Conservation (phyloP, 2,113 vertebrate genomes). For the Tringa solitaria region DNA sequence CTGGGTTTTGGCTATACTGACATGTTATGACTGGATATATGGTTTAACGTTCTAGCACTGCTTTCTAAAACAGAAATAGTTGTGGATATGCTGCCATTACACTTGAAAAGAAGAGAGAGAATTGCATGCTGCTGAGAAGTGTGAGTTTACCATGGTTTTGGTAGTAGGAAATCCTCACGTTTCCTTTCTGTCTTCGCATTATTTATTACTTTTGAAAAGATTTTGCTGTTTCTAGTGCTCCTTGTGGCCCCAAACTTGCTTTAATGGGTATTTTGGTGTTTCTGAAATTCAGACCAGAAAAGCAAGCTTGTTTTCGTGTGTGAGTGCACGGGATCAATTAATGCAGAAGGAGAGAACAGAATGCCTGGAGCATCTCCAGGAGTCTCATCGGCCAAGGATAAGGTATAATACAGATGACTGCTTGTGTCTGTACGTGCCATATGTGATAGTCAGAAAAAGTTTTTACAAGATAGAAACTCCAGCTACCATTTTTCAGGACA, state of each 20-base stretch:
- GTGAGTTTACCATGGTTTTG: not conserved
- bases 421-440: not conserved
- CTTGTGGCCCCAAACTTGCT: not conserved
- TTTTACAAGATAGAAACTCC: not conserved
- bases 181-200: not conserved
- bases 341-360: not conserved
- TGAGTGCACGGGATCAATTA: not conserved
- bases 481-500: not conserved
- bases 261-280: not conserved
- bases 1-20: not conserved
- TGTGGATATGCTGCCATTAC: not conserved
- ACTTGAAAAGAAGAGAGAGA: not conserved
- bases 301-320: not conserved
- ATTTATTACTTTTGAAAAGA: not conserved
- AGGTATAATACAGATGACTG: not conserved
- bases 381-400: not conserved
- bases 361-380: not conserved
- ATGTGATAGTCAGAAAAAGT: not conserved
- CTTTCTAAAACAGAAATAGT: not conserved
- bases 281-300: not conserved
- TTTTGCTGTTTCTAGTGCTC: not conserved
- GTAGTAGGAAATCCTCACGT: not conserved
- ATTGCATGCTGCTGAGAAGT: not conserved
- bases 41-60: not conserved
- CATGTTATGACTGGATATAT: not conserved